Evolutionary conservation across 1,140 invertebrate species (phyloP), one percentile per base, ranked within the genome.

Genomic region (Anagrus nilaparvatae): DNA sequence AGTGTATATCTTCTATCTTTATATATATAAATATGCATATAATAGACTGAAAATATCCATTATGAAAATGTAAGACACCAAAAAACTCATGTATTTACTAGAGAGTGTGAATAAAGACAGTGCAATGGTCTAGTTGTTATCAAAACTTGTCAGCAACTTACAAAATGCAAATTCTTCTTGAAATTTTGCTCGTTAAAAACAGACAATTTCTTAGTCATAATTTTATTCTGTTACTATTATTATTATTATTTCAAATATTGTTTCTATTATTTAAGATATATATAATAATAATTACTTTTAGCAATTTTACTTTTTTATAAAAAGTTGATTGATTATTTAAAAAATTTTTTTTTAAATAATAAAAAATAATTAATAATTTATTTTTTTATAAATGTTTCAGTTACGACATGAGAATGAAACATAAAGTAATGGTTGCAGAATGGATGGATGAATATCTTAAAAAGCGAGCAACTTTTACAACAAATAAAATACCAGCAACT

Each of bases 401-500:
- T 65, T 79, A 75, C 51, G 77, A 79, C 53, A 71, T 74, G 19
- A 60, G 77, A 40, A 71, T 69, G 1, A 69, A 69, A 32, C 70
- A 72, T 7, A 63, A 69, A 12, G 69, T 69, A 8, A 65, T 72
- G 45, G 62, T 72, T 14, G 69, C 66, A 3, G 74, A 77, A 33
- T 79, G 76, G 75, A 70, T 72, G 27, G 73, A 77, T 30, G 72
- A 75, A 4, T 64, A 72, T 16, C 66, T 78, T 37, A 70, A 69
- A 24, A 69, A 72, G 9, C 61, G 77, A 16, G 72, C 73, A 1
- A 72, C 64, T 34, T 81, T 79, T 65, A 58, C 64, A 28, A 70
- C 72, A 20, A 51, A 58, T 14, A 61, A 62, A 19, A 70, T 74
- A 12, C 75, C 75, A 2, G 76, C 80, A 3, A 67, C 72, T 7